Evolutionary conservation across 2,888 invertebrate species (phyloP).

Genomic region (Trachelus iudaicus): DNA sequence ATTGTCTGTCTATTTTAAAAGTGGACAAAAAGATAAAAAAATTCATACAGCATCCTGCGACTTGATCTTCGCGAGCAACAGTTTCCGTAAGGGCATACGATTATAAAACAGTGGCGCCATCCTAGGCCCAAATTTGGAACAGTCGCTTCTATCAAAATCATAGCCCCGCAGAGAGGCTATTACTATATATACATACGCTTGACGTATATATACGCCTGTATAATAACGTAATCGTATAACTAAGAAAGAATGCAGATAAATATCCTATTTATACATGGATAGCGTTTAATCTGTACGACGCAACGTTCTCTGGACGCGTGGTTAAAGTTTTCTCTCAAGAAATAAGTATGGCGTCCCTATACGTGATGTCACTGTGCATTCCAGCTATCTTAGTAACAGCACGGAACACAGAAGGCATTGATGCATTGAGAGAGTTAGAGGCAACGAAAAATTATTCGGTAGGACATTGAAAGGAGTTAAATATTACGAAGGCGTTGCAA

Average conservation of each 20-base stretch:
- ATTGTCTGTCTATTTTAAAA: background rate
- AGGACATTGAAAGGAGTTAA: background rate
- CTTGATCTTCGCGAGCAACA: background rate
- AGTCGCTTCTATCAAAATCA: background rate
- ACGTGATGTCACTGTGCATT: background rate
- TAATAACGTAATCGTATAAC: background rate
- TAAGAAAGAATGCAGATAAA: background rate
- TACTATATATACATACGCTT: no score
- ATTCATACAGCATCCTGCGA: background rate
- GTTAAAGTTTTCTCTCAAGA: background rate
- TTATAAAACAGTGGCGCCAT: background rate
- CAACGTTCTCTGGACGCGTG: background rate
- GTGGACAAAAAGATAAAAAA: background rate
- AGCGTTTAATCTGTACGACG: background rate
- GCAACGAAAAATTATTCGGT: background rate
- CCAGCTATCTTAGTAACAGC: background rate
- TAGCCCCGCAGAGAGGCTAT: background rate
- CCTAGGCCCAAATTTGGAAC: background rate
- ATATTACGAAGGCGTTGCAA: background rate
- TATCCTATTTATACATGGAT: background rate
- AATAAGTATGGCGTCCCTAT: background rate
- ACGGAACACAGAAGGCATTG: background rate
- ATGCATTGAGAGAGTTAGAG: background rate
- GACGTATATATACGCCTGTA: no score
- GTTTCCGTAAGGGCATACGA: background rate